Conservation (phyloP, 2,113 vertebrate genomes). For the Plecotus auritus region DNA sequence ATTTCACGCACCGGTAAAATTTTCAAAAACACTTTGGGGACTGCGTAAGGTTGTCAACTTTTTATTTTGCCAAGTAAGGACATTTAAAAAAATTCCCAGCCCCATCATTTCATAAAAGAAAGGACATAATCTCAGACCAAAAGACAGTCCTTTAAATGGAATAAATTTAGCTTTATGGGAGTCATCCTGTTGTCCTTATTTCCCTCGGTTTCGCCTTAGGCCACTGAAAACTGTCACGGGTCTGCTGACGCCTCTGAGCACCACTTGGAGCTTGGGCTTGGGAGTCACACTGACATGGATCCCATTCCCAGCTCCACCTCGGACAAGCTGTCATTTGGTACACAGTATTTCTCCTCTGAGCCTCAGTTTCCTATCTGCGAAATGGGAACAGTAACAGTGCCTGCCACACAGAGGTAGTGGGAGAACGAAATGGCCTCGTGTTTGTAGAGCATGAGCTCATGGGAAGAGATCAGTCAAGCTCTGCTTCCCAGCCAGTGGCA, state of each 20-base stretch:
- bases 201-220: constrained; percentile 38
- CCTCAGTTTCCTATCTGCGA: not conserved
- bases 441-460: not conserved
- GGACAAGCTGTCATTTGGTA: not conserved
- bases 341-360: not conserved
- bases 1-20: constrained; percentile 42
- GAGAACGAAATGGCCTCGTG: not conserved
- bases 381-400: not conserved
- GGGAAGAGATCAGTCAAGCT: not conserved
- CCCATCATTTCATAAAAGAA: constrained; percentile 55
- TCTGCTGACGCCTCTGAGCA: not conserved
- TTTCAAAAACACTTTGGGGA: constrained; percentile 47
- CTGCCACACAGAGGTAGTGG: not conserved
- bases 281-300: not conserved
- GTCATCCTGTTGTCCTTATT: constrained; percentile 12
- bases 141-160: constrained; percentile 55
- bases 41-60: constrained; percentile 41
- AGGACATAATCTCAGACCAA: constrained; percentile 42
- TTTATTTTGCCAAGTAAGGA: constrained; percentile 65
- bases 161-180: constrained; percentile 45
- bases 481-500: not conserved
- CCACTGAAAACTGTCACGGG: not conserved
- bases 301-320: not conserved
- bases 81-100: constrained; percentile 37
- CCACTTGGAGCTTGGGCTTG: not conserved